These are phyloP conservation scores for Scaptomyza graminum DNA, from an alignment of 1,140 invertebrate species.

Conservation along the genomic window DNA sequence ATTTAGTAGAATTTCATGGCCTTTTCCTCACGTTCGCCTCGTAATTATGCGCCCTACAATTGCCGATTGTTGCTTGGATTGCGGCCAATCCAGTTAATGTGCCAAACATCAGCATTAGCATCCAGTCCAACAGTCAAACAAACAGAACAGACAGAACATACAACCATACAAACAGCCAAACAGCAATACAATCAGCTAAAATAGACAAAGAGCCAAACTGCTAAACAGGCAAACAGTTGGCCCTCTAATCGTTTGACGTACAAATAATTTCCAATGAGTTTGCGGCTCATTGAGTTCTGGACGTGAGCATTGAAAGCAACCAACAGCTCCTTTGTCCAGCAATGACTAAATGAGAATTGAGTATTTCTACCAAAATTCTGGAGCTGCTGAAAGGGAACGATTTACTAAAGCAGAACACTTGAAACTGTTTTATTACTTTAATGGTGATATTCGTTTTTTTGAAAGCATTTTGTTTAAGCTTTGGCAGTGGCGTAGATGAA, in stretches of 20 bases:
- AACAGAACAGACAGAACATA: background rate
- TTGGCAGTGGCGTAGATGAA: too few relatives aligned
- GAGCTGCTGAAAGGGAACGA: background rate
- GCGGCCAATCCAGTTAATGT: conserved; percentile 77
- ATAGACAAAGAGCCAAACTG: conserved; percentile 19
- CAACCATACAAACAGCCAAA: background rate
- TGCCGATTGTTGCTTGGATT: conserved; percentile 58
- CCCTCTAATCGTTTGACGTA: conserved; percentile 71
- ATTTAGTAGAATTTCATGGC: conserved; percentile 63
- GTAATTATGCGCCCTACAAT: conserved; percentile 75
- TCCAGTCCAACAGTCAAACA: conserved; percentile 42
- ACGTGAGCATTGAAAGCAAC: conserved; percentile 46
- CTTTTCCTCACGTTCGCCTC: conserved; percentile 60
- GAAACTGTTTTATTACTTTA: background rate
- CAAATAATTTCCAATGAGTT: conserved; percentile 80
- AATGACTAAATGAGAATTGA: conserved; percentile 1
- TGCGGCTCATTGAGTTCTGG: conserved; percentile 72
- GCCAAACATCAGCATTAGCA: conserved; percentile 74
- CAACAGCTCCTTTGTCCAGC: conserved; percentile 5
- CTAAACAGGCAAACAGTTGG: conserved; percentile 17
- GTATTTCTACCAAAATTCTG: conserved; percentile 15
- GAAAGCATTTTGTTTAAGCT: too few relatives aligned
- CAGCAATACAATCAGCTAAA: conserved; percentile 1
- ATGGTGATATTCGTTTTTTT: background rate
- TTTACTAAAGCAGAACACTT: conserved; percentile 4